Evolutionary conservation across 2,797 vertebrate genomes (phyloP).

Genomic region (Pangasius krempfi): DNA sequence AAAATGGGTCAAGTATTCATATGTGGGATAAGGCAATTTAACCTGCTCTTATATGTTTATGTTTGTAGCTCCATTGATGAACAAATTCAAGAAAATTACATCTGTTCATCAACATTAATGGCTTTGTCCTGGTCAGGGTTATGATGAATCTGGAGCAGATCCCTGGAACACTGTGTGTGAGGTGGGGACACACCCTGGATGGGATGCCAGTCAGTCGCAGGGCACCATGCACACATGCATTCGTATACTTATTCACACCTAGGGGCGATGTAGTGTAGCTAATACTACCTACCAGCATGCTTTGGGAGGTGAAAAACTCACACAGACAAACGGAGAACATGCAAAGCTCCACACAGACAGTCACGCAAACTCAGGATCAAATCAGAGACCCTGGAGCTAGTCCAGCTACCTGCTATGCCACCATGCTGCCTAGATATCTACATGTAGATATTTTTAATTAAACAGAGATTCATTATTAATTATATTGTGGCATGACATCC

Average conservation of each 20-base stretch:
- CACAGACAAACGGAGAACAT: not conserved
- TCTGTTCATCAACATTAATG: not conserved
- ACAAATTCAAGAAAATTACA: not conserved
- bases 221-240: not conserved
- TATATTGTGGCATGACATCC: not conserved
- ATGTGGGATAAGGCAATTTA: not conserved
- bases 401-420: not conserved
- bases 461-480: conserved; percentile 11
- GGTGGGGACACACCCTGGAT: not conserved
- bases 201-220: not conserved
- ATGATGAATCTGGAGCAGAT: not conserved
- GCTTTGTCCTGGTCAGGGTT: not conserved
- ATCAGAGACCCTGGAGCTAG: not conserved
- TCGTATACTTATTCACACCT: not conserved
- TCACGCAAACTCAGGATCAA: not conserved
- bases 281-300: not conserved
- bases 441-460: conserved; percentile 20
- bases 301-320: not conserved
- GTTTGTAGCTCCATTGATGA: not conserved
- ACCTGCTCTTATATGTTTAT: not conserved
- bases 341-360: not conserved
- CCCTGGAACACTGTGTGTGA: not conserved
- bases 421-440: not conserved
- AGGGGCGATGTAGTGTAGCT: not conserved
- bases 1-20: not conserved